These are phyloP conservation scores for Leontopithecus rosalia DNA, from an alignment of 2,797 vertebrate genomes.

Conservation along the genomic window DNA sequence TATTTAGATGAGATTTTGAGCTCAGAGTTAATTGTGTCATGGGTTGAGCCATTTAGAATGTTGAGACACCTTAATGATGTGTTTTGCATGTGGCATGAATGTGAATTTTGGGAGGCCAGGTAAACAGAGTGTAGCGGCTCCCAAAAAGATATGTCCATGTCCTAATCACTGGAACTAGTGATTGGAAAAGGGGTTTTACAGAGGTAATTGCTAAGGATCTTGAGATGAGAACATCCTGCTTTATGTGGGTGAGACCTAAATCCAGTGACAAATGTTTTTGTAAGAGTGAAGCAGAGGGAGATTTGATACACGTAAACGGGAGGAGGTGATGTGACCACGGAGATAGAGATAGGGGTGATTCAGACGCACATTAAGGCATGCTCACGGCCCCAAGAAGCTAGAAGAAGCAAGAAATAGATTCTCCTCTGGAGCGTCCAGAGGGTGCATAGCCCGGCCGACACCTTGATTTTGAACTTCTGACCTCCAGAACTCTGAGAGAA, in stretches of 20 bases:
- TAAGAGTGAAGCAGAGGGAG: not conserved
- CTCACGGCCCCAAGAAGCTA: not conserved
- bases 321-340: not conserved
- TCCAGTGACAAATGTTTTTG: not conserved
- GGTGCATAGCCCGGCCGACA: not conserved
- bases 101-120: not conserved
- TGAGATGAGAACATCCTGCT: not conserved
- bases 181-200: not conserved
- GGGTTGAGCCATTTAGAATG: not conserved
- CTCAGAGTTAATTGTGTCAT: not conserved
- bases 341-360: not conserved
- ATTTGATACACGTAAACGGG: not conserved
- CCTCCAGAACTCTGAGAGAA: not conserved
- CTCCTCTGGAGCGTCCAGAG: not conserved
- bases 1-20: not conserved
- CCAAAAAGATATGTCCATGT: not conserved
- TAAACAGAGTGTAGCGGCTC: not conserved
- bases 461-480: not conserved
- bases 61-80: not conserved
- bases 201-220: not conserved
- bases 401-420: not conserved
- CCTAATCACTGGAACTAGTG: not conserved
- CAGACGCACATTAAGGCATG: not conserved
- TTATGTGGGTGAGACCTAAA: not conserved
- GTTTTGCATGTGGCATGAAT: not conserved